Evolutionary conservation across 2,888 invertebrate genomes (phyloP), one percentile per base, ranked within the genome.

Genomic region (Rhaphigaster nebulosa): DNA sequence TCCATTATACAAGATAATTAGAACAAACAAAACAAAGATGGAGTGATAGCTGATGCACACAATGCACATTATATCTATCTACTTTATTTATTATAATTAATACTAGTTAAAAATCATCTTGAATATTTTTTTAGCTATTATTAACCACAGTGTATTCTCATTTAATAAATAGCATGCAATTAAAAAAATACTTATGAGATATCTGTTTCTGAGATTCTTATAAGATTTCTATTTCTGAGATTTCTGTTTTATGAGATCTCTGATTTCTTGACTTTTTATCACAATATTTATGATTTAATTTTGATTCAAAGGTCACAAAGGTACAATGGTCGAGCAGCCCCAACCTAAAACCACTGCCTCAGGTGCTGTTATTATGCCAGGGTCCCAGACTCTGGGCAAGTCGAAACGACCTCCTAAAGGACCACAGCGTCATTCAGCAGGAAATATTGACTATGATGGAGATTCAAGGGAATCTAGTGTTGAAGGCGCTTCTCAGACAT

Each of bases 331-430:
- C 70, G 41, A 89, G 65, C 50, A 70, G 87, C 54, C 56, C 91
- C 60, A 90, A 56, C 88, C 88, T 80, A 91, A 91, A 88, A 92
- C 92, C 65, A 92, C 91, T 50, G 91, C 92, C 54, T 91, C 92
- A 41, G 92, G 92, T 6, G 92, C 92, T 26, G 91, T 92, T 80
- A 96, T 96, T 90, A 95, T 95, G 94, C 95, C 97, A 93, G 96
- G 96, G 88, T 97, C 97, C 4, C 97, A 98, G 93, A 98, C 97
- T 87, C 94, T 97, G 91, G 97, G 97, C 91, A 97, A 97, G 94
- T 96, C 97, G 65, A 97, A 97, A 94, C 96, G 96, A 93, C 94
- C 94, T 87, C 94, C 95, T 50, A 97, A 96, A 92, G 96, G 96
- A 92, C 95, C 96, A 1, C 97, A 97, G 93, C 95, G 97, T 91